Base-by-base conservation (phyloP, 1,140 invertebrate species). In the Samia ricini region DNA sequence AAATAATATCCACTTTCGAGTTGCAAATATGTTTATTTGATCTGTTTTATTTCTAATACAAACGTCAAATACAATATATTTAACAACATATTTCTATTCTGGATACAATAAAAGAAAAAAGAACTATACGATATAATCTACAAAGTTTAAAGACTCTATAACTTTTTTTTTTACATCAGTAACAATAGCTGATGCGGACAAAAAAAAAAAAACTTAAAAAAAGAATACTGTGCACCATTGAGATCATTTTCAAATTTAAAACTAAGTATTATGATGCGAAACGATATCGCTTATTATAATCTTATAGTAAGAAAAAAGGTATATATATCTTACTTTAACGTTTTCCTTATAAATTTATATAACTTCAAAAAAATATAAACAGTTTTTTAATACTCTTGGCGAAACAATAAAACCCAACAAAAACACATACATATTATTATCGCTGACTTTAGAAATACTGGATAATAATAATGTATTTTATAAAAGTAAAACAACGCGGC, bases 221-320 rank as follows among this genome's bases (percentile, higher is more conserved):
- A 67, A 64, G 62, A 81, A 81, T 83, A 84, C 76, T 84, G 76
- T 77, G 79, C 75, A 87, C 81, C 74, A 72, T 72, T 83, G 84
- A 87, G 84, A 87, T 87, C 84, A 85, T 77, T 69, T 74, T 66
- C 56, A 76, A 72, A 75, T 49, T 15, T 66, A 70, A 69, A 66
- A 36, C 59, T 65, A 69, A 48, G 21, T 64, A 68, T 61, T 50
- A 69, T 29, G 61, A 62, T 49, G 50, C 50, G 50, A 51, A 51
- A 2, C 6, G 20, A 8, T 51, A 51, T 20, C 20, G 2, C 21
- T 51, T 51, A 22, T 7, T 7, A 36, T 7, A 36, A 51, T 51
- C 18, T 51, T 51, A 51, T 6, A 51, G n/a, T 15, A 36, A 51
- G 7, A 51, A 51, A 51, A 20, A 51, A 51, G 19, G 15, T 50